Base-by-base conservation (phyloP, 2,888 invertebrate genomes). In the Cylloceria caligata region DNA sequence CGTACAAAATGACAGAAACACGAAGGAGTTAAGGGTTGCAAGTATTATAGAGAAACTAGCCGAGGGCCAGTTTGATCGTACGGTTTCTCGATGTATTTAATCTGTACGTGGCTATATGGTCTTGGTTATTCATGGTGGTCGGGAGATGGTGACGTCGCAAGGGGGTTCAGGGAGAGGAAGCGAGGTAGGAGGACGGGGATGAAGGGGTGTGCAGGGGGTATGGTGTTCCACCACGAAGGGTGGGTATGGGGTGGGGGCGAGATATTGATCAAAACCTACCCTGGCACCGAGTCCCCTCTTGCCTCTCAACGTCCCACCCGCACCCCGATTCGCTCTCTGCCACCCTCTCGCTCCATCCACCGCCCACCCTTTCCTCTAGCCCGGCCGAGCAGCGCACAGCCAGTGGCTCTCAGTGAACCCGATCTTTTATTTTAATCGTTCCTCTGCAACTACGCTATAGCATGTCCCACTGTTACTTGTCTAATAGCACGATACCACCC, bases 201-300 rank as follows among this genome's bases (percentile, higher is more conserved):
- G 80, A 60, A 62, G 55, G 67, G 71, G 75, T 39, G 36, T 84
- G 88, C 60, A 85, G 88, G 88, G 89, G 88, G 89, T 83, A 91
- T 90, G 91, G 89, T 90, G 90, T 90, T 89, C 91, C 88, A 88
- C 88, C 87, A 86, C 87, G 89, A 88, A 88, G 88, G 89, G 90
- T 88, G 90, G 78, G 60, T 57, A 86, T 86, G 88, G 90, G 88
- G 89, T 90, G 91, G 92, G 91, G 91, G 90, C 90, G 91, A 92
- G 92, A 92, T 92, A 91, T 92, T 92, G 92, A 92, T 92, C 92
- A 92, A 92, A 92, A 92, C 91, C 92, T 92, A 92, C 92, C 92
- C 92, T 91, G 91, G 91, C 91, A 91, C 90, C 91, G 89, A 90
- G 90, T 87, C 86, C 85, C 84, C 82, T 81, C 85, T 73, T 67